Conservation (phyloP, 2,888 invertebrate genomes). For the Stomorhina lunata region DNA sequence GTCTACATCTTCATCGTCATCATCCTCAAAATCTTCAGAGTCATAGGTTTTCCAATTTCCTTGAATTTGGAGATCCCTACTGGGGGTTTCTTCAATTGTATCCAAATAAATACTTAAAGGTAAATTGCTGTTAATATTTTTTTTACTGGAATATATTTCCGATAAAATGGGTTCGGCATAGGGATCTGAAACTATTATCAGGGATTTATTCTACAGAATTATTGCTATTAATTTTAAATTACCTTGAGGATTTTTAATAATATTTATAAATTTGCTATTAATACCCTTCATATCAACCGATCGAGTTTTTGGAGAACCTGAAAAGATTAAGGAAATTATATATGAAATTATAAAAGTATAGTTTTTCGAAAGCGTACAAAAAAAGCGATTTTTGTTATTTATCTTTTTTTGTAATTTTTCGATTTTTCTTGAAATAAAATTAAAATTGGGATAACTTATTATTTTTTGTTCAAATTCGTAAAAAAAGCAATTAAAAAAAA, state of each 20-base stretch:
- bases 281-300: conserved; percentile 28
- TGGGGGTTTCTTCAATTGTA: conserved; percentile 41
- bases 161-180: conserved; percentile 37
- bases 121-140: not conserved
- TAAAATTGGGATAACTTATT: no score
- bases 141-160: conserved; percentile 4
- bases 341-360: no score
- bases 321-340: not conserved
- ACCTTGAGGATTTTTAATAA: conserved; percentile 24
- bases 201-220: not conserved
- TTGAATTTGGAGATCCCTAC: no score
- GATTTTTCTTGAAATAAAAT: no score
- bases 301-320: conserved; percentile 14
- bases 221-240: not conserved
- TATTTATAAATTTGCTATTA: conserved; percentile 1
- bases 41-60: not conserved
- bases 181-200: not conserved
- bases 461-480: no score
- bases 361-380: no score
- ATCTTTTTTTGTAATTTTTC: no score
- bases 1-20: not conserved
- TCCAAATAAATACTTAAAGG: conserved; percentile 40
- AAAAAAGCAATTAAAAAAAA: no score
- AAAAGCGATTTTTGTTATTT: no score
- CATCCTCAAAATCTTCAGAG: not conserved